Evolutionary conservation across 2,888 invertebrate genomes (phyloP).

Genomic region (Congeria kusceri): DNA sequence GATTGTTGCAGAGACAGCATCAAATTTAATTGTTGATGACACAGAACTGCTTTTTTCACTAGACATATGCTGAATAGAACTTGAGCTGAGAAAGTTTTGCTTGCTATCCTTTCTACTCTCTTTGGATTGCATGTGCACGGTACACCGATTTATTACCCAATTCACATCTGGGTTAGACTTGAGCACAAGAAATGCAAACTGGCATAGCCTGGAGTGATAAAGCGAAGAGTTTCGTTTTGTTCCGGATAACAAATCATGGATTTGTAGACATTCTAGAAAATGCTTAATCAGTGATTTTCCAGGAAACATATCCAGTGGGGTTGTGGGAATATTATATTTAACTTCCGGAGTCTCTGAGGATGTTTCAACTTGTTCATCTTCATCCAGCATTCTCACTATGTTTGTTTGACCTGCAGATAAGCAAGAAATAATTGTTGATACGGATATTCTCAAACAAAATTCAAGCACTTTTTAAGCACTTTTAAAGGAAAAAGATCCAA

Average conservation of each 20-base stretch:
- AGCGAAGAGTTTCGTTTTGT: neutral
- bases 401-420: slow-evolving; percentile 48
- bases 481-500: too few relatives aligned
- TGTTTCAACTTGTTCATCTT: slow-evolving; percentile 76
- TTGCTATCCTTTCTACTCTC: neutral
- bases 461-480: too few relatives aligned
- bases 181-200: slow-evolving; percentile 28
- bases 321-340: neutral
- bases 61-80: too few relatives aligned
- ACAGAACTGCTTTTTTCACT: neutral
- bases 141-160: neutral
- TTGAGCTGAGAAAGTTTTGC: too few relatives aligned
- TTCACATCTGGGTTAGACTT: neutral
- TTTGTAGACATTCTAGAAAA: slow-evolving; percentile 5
- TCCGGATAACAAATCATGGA: neutral
- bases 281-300: neutral
- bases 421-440: too few relatives aligned
- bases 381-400: slow-evolving; percentile 76
- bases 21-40: neutral
- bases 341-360: slow-evolving; percentile 1
- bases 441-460: too few relatives aligned
- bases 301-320: neutral
- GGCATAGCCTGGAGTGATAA: slow-evolving; percentile 23
- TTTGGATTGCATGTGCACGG: neutral
- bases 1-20: neutral